Evolutionary conservation across 2,888 invertebrate species (phyloP).

Genomic region (Sabatieria punctata): DNA sequence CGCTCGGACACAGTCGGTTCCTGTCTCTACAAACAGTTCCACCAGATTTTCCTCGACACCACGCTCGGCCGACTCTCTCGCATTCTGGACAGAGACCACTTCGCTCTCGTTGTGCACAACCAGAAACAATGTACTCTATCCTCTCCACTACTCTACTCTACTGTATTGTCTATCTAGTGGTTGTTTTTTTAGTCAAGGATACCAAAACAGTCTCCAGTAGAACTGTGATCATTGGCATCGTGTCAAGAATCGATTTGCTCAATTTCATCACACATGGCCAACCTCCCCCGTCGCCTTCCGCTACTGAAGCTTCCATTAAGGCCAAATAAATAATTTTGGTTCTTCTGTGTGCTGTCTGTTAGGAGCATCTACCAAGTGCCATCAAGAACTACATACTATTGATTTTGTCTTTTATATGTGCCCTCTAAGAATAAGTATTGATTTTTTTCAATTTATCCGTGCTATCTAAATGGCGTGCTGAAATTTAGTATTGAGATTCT

Average conservation of each 20-base stretch:
- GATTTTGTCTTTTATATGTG: too few species aligned
- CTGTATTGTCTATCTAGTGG: background rate
- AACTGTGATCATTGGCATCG: conserved; percentile 48
- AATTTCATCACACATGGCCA: conserved; percentile 41
- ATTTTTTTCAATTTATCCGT: too few species aligned
- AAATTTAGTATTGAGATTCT: too few species aligned
- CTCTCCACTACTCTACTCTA: conserved; percentile 11
- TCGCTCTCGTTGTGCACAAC: conserved; percentile 49
- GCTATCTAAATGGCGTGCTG: too few species aligned
- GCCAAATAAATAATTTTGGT: too few species aligned
- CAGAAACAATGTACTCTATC: conserved; percentile 39
- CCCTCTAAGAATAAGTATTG: too few species aligned
- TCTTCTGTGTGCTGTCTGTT: too few species aligned
- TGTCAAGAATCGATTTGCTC: conserved; percentile 53
- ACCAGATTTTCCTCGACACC: conserved; percentile 48
- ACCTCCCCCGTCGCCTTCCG: too few species aligned
- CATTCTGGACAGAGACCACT: conserved; percentile 60
- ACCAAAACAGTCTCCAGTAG: conserved; percentile 25
- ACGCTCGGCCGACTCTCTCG: conserved; percentile 56
- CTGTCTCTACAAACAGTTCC: conserved; percentile 52
- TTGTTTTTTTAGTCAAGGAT: conserved; percentile 26
- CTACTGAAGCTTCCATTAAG: too few species aligned
- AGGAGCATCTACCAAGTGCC: too few species aligned
- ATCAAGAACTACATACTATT: too few species aligned
- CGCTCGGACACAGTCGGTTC: conserved; percentile 47